Percentiles rank a stretch among this genome's conserved stretches.
Evolutionary conservation across 1,140 invertebrate species (phyloP).

Genomic region (Hycleus phaleratus): DNA sequence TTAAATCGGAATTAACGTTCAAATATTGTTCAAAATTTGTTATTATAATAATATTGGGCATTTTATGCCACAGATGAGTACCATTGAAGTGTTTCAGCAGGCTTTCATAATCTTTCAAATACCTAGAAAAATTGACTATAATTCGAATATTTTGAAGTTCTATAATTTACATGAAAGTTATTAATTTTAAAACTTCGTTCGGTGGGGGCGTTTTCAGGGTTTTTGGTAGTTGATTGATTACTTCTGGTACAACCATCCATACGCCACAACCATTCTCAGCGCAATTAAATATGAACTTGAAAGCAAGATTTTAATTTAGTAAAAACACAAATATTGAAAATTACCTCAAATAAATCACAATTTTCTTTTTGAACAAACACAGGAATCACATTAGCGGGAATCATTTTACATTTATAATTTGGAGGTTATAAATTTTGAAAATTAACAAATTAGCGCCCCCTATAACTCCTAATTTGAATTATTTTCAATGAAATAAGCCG

Average conservation of each 20-base stretch:
- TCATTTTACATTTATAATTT: not conserved
- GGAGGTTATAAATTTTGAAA: constrained; percentile 1
- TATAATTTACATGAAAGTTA: constrained; percentile 32
- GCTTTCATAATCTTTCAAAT: constrained; percentile 23
- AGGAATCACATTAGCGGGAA: not conserved
- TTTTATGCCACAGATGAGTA: constrained; percentile 28
- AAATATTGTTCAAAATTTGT: constrained; percentile 26
- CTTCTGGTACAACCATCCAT: constrained; percentile 29
- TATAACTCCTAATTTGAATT: no score
- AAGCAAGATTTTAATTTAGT: constrained; percentile 9
- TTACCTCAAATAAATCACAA: not conserved
- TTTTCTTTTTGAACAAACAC: not conserved
- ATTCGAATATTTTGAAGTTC: not conserved
- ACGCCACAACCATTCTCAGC: constrained; percentile 27
- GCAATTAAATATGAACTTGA: constrained; percentile 26
- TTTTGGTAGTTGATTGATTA: constrained; percentile 24
- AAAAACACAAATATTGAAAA: not conserved
- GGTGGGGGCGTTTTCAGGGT: constrained; percentile 26
- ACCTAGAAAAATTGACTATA: constrained; percentile 22
- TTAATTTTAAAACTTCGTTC: constrained; percentile 27
- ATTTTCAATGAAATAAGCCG: no score
- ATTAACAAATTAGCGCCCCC: not conserved
- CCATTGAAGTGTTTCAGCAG: constrained; percentile 27
- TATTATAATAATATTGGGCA: constrained; percentile 28
- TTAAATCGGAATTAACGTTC: constrained; percentile 9